Conservation (phyloP, 2,797 vertebrate genomes). For the Sardinella longiceps region DNA sequence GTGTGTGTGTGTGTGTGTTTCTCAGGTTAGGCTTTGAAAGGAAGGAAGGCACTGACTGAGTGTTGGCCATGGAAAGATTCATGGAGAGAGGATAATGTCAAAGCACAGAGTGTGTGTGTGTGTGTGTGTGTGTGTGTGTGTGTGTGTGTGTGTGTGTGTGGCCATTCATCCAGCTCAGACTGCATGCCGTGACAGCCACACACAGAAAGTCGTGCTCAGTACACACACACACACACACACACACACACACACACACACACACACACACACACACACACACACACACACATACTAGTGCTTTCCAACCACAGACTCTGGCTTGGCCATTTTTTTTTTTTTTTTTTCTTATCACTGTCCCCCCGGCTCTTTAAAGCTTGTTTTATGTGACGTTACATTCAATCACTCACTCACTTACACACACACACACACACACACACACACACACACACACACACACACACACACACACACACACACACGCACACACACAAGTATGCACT, state of each 20-base stretch:
- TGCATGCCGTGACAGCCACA: background rate
- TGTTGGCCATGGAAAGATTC: background rate
- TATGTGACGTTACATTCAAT: background rate
- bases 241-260: background rate
- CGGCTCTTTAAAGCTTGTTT: constrained; percentile 16
- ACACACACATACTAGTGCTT: background rate
- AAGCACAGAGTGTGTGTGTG: background rate
- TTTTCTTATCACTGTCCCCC: constrained; percentile 8
- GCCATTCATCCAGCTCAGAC: constrained; percentile 13
- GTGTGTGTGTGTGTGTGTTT: background rate
- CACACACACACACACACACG: background rate
- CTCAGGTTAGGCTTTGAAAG: constrained; percentile 8
- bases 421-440: background rate
- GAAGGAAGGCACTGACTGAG: background rate
- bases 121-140: constrained; percentile 13
- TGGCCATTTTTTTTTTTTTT: background rate
- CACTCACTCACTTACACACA: background rate
- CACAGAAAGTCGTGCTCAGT: background rate
- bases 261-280: constrained; percentile 2
- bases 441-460: background rate
- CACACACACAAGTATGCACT: background rate
- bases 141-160: background rate
- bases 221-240: constrained; percentile 11
- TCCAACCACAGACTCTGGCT: background rate
- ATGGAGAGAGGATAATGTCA: constrained; percentile 23